Evolutionary conservation across 2,797 vertebrate species (phyloP).

Genomic region (Onychomys arenicola): DNA sequence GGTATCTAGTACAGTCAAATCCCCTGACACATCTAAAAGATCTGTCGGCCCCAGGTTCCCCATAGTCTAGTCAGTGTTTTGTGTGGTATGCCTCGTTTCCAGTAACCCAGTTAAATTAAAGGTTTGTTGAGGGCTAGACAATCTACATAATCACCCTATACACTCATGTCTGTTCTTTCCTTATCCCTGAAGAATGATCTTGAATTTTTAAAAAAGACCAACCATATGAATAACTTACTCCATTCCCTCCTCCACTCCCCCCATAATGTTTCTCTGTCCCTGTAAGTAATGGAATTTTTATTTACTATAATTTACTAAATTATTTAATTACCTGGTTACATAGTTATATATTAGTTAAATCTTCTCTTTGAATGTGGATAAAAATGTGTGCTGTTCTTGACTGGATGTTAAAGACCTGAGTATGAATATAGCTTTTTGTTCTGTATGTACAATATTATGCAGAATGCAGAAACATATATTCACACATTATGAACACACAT

Average conservation of each 20-base stretch:
- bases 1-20: constrained; percentile 79
- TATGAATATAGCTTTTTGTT: constrained; percentile 38
- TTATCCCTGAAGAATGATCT: constrained; percentile 35
- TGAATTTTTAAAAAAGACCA: background rate
- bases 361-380: background rate
- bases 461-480: background rate
- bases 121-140: constrained; percentile 75
- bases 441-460: background rate
- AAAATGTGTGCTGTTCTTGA: constrained; percentile 22
- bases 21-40: constrained; percentile 78
- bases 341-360: constrained; percentile 44
- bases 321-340: background rate
- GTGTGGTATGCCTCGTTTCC: constrained; percentile 79
- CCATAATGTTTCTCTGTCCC: background rate
- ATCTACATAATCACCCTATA: constrained; percentile 77
- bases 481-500: background rate
- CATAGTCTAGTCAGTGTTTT: constrained; percentile 70
- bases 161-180: constrained; percentile 35
- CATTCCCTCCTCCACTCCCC: background rate
- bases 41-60: constrained; percentile 72
- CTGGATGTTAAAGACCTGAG: background rate
- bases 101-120: constrained; percentile 84
- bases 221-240: background rate
- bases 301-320: background rate
- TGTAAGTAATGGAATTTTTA: constrained; percentile 10